Base-by-base conservation (phyloP, 2,113 vertebrate genomes). In the Dipodomys ordii region DNA sequence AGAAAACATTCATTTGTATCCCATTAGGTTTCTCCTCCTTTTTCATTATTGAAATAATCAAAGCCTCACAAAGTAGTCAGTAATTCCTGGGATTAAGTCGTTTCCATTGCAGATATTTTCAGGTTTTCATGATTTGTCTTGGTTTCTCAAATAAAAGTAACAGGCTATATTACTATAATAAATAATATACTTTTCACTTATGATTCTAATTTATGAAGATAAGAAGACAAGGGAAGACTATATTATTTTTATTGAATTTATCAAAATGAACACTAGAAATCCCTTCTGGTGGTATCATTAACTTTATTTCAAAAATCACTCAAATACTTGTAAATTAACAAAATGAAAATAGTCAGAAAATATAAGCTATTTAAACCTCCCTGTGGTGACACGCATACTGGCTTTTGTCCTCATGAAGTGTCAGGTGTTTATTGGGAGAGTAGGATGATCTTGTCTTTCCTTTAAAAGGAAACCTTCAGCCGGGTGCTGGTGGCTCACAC, bases 81-180 rank as follows among this genome's bases (percentile, higher is more conserved):
- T 19, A 13, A 27, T 77, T 85, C 46, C 35, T 83, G 7, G 30
- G 80, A 27, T 53, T 57, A 60, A 32, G 27, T 69, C 71, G 77
- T 72, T 95, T 85, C 30, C 90, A 72, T 57, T 88, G 85, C 69
- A 35, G 71, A 83, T 90, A 79, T 57, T 72, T 88, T 32, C 72
- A 69, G 53, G 71, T 85, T 90, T 88, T 19, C 32, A 6, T 83
- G 22, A 78, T 72, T 69, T 80, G 46, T 49, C 84, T 88, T 80
- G 49, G 9, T 49, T 68, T 79, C 53, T 92, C 62, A 67, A 28
- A 69, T 32, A 72, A 90, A 87, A 90, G 35, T 25, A 13, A 62
- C 18, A 83, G 76, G 2, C 27, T 35, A 18, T 82, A 27, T 39
- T 46, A 27, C 88, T 76, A n/a, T 7, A 57, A 4, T 13, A 57